Evolutionary conservation across 2,113 vertebrate species (phyloP).

Genomic region (Eclectus roratus): DNA sequence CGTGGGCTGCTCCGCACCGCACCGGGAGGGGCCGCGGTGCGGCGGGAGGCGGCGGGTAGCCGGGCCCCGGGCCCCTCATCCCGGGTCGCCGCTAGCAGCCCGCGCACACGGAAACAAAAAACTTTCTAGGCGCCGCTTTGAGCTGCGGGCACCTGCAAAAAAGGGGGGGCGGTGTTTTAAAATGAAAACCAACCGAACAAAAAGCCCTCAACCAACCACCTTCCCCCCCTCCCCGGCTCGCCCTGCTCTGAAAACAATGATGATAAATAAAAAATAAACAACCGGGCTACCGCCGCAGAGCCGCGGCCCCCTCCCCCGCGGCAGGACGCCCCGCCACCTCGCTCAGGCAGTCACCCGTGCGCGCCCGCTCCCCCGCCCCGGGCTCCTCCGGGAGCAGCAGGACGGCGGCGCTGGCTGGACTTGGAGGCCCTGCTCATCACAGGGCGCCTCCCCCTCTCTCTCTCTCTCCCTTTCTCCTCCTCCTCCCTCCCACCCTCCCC

Average conservation of each 20-base stretch:
- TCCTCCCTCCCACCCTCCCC: background rate
- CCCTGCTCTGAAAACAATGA: background rate
- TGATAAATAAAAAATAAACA: background rate
- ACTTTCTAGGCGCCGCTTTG: conserved; percentile 16
- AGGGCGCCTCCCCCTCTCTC: background rate
- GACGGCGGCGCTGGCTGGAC: background rate
- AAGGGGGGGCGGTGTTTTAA: accelerated
- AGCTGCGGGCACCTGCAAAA: background rate
- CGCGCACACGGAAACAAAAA: background rate
- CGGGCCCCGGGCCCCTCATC: background rate
- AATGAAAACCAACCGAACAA: background rate
- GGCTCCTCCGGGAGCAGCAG: background rate
- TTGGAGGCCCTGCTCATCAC: conserved; percentile 27
- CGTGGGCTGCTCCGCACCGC: too few species aligned
- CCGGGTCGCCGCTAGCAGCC: background rate
- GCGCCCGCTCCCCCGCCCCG: conserved; percentile 1
- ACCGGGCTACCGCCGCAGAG: background rate
- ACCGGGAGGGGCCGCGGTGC: background rate
- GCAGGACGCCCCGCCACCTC: background rate
- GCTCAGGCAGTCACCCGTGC: background rate
- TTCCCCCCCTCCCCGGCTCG: background rate
- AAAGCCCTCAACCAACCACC: background rate
- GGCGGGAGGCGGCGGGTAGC: background rate
- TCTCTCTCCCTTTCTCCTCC: background rate
- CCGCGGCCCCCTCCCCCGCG: background rate